Conservation (phyloP, 2,888 invertebrate species). For the Chironomus riparius region DNA sequence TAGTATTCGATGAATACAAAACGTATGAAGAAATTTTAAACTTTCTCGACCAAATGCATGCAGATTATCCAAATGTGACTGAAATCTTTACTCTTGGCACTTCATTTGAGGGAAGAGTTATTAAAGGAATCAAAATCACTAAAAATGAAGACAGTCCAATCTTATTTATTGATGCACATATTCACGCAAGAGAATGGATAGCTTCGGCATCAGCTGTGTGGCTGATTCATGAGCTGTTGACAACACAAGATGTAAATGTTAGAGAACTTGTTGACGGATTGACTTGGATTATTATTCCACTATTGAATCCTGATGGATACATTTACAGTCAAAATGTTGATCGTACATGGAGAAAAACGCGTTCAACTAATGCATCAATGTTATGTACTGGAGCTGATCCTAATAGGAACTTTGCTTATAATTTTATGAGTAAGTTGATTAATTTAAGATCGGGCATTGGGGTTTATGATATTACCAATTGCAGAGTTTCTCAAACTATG, state of each 20-base stretch:
- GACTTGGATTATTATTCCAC: slow-evolving; percentile 67
- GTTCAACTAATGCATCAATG: slow-evolving; percentile 38
- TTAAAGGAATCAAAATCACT: slow-evolving; percentile 50
- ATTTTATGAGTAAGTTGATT: background rate
- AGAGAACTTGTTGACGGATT: slow-evolving; percentile 46
- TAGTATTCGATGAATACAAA: background rate
- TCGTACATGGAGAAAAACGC: slow-evolving; percentile 58
- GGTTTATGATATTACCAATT: too few relatives aligned
- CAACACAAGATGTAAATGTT: slow-evolving; percentile 45
- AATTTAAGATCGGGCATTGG: too few relatives aligned
- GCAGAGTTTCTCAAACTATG: too few relatives aligned
- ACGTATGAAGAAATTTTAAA: background rate
- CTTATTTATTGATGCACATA: slow-evolving; percentile 55
- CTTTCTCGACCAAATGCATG: slow-evolving; percentile 34
- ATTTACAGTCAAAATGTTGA: slow-evolving; percentile 54
- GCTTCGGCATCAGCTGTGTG: slow-evolving; percentile 56
- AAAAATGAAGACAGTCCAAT: slow-evolving; percentile 45
- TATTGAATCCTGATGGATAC: slow-evolving; percentile 69
- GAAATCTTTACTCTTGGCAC: slow-evolving; percentile 46
- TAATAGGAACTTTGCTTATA: slow-evolving; percentile 56
- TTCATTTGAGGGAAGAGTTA: slow-evolving; percentile 51
- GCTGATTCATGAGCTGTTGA: slow-evolving; percentile 51
- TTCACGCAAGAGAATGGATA: slow-evolving; percentile 70
- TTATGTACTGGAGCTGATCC: slow-evolving; percentile 59
- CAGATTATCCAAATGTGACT: slow-evolving; percentile 43